Evolutionary conservation across 2,888 invertebrate species (phyloP).

Genomic region (Autographa pulchrina): DNA sequence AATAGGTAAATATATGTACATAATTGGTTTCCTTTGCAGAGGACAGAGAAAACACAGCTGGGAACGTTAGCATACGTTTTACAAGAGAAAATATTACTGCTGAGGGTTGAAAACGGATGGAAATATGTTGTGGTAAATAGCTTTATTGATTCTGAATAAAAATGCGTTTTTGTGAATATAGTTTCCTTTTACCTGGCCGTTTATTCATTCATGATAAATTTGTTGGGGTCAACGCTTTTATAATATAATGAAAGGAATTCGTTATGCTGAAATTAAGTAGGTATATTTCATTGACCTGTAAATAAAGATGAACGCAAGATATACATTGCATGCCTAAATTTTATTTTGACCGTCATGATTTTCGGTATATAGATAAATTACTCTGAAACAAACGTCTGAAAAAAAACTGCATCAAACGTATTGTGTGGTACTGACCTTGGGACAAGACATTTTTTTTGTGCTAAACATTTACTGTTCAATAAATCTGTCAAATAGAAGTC

Average conservation of each 20-base stretch:
- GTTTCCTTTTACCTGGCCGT: slow-evolving; percentile 12
- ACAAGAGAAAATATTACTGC: slow-evolving; percentile 76
- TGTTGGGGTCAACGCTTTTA: not conserved
- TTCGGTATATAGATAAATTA: no score
- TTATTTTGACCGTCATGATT: no score
- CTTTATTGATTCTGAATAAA: slow-evolving; percentile 30
- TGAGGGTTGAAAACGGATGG: slow-evolving; percentile 80
- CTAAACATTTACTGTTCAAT: no score
- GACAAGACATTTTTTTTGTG: no score
- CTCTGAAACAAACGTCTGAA: no score
- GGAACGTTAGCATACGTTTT: slow-evolving; percentile 83
- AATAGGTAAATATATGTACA: slow-evolving; percentile 53
- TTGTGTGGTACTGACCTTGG: no score
- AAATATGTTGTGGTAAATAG: slow-evolving; percentile 74
- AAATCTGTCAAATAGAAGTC: no score
- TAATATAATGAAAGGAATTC: not conserved
- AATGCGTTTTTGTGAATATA: slow-evolving; percentile 9
- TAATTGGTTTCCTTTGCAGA: slow-evolving; percentile 67
- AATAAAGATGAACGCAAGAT: no score
- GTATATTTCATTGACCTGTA: no score
- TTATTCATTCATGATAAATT: not conserved
- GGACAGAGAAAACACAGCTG: slow-evolving; percentile 70
- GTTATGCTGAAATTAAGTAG: not conserved
- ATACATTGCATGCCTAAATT: no score
- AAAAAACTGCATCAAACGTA: no score